Base-by-base conservation (phyloP, 2,797 vertebrate species). In the Vultur gryphus region DNA sequence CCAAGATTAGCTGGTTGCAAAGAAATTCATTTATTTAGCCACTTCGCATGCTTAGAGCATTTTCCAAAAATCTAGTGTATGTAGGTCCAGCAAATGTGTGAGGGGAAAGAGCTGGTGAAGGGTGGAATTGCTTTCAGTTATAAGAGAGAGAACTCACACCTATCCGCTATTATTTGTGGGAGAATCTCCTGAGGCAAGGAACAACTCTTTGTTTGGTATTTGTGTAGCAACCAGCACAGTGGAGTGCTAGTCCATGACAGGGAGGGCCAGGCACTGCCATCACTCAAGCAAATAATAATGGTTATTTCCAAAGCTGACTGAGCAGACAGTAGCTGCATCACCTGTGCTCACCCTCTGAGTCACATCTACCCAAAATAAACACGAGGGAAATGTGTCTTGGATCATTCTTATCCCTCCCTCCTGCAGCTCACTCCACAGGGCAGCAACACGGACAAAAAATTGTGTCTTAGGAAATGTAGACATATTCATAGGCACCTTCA, bases 361-460 rank as follows among this genome's bases (percentile, higher is more conserved):
- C 54, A 35, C 21, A 44, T 12, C 8, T 39, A 72, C 20, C 12
- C 26, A 15, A 67, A 92, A 25, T 2, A 61, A 70, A 59, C 31
- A 29, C 0, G 0, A 67, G 8, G 8, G 13, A 84, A 82, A 31
- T 6, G 8, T 48, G 21, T 44, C 64, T 43, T 28, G 39, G n/a
- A n/a, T 44, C 52, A 26, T 66, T 70, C 54, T 89, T 49, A 29
- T 18, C 25, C 13, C 20, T 31, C 24, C 20, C 5, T 76, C 26
- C 29, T 2, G 2, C 21, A 58, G 69, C 5, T 11, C 12, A 19
- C 21, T 57, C 15, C 21, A 64, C 21, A 70, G 39, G 9, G 19
- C 14, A 66, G 23, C 33, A 90, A 51, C 23, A 41, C 5, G 20
- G 59, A 37, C 39, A 84, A 66, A 48, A 37, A 14, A 7, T 5